Conservation (phyloP, 1,140 invertebrate species). For the Lepidotrigona ventralis region DNA sequence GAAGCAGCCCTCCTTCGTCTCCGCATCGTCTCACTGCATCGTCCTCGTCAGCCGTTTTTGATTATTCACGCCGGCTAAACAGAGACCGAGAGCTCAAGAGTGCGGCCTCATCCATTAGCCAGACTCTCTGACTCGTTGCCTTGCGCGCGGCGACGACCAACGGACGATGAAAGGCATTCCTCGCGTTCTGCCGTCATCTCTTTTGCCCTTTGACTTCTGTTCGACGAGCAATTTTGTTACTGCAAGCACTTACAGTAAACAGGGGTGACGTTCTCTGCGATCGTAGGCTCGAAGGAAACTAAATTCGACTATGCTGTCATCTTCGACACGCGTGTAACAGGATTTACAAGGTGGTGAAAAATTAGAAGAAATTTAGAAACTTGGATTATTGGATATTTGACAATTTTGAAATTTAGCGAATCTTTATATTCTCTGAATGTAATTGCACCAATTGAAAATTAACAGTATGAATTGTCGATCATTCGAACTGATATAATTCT, state of each 20-base stretch:
- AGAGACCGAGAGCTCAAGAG: background rate
- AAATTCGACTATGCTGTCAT: too few relatives aligned
- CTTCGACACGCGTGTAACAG: too few relatives aligned
- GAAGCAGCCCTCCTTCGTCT: background rate
- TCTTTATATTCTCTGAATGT: too few relatives aligned
- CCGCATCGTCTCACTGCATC: slow-evolving; percentile 1
- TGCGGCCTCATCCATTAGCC: slow-evolving; percentile 10
- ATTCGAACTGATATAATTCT: too few relatives aligned
- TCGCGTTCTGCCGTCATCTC: background rate
- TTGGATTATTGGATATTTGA: too few relatives aligned
- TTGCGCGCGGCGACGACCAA: background rate
- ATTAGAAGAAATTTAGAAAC: too few relatives aligned
- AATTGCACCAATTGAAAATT: too few relatives aligned
- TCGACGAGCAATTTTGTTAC: background rate
- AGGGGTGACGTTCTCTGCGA: too few relatives aligned
- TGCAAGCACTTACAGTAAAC: background rate
- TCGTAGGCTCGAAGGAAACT: too few relatives aligned
- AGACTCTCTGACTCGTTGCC: background rate
- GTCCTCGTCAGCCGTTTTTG: slow-evolving; percentile 34
- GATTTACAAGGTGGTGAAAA: too few relatives aligned
- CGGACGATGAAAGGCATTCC: background rate
- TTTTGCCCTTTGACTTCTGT: background rate
- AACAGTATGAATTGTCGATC: too few relatives aligned
- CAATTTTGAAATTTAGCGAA: too few relatives aligned
- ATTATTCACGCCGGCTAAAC: slow-evolving; percentile 18